Conservation (phyloP, 2,888 invertebrate genomes). For the Linhomoeus sp. region DNA sequence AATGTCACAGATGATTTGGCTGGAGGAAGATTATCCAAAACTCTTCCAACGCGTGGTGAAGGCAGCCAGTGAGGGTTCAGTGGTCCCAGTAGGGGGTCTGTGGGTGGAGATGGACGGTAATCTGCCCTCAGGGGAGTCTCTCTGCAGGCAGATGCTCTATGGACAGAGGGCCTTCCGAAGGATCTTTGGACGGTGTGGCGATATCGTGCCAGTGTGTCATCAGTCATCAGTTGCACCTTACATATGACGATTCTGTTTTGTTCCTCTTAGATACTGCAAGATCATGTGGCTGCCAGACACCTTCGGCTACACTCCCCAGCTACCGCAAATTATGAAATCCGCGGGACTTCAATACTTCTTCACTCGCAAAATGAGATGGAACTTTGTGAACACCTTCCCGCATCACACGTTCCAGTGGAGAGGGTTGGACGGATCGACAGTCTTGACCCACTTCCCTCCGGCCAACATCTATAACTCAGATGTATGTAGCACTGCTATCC, state of each 20-base stretch:
- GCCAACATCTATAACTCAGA: background rate
- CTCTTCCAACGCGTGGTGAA: no score
- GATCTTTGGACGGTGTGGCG: slow-evolving; percentile 32
- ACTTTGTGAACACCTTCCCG: slow-evolving; percentile 13
- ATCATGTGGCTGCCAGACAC: slow-evolving; percentile 38
- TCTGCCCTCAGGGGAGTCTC: slow-evolving; percentile 34
- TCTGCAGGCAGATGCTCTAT: slow-evolving; percentile 35
- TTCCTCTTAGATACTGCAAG: background rate
- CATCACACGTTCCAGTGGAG: slow-evolving; percentile 37
- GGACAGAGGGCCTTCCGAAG: slow-evolving; percentile 34
- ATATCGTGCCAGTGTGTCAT: no score
- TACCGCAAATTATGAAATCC: slow-evolving; percentile 34
- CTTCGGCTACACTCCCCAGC: slow-evolving; percentile 37
- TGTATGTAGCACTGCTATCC: no score
- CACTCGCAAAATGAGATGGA: slow-evolving; percentile 37
- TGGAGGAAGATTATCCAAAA: no score
- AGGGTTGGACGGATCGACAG: slow-evolving; percentile 33
- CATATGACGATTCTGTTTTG: no score
- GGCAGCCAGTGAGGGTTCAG: slow-evolving; percentile 20
- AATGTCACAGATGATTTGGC: no score
- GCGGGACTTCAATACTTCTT: slow-evolving; percentile 33
- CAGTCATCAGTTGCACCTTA: no score
- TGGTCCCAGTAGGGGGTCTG: slow-evolving; percentile 35
- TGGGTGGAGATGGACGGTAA: slow-evolving; percentile 37
- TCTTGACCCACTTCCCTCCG: slow-evolving; percentile 37